A percentile compares a stretch with the other conserved stretches of the same genome.
phyloP scores from a whole-genome alignment of 2,888 invertebrate genomes.

The Brenthis ino region DNA sequence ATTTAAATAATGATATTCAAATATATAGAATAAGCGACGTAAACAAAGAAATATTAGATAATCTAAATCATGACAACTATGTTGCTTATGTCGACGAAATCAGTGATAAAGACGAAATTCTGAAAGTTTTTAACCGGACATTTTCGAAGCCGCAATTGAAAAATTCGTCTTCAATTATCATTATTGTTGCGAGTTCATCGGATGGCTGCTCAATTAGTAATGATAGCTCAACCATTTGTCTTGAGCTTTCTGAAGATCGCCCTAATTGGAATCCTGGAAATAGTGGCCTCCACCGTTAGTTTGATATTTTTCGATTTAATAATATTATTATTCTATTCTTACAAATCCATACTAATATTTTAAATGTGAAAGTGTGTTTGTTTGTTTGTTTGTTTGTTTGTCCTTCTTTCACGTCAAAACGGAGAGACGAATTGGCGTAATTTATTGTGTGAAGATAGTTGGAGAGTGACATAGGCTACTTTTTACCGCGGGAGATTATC shows the following conservation, averaged over 20 bases:
- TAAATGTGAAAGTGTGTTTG: no score
- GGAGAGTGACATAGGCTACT: no score
- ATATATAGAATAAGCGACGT: conserved; percentile 11
- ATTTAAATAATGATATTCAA: conserved; percentile 6
- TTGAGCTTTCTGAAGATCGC: conserved; percentile 47
- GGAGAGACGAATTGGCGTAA: no score
- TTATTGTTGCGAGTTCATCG: conserved; percentile 50
- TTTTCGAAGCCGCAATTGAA: conserved; percentile 12
- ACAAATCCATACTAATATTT: no score
- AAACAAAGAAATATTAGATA: conserved; percentile 1
- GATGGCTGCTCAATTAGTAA: conserved; percentile 43
- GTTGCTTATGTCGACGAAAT: not conserved
- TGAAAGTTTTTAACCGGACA: not conserved
- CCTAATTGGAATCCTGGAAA: conserved; percentile 38
- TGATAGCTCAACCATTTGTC: conserved; percentile 48
- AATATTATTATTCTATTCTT: not conserved
- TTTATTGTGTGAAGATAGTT: no score
- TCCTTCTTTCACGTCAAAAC: no score
- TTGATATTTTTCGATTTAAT: not conserved
- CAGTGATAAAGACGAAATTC: not conserved
- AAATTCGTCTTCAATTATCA: conserved; percentile 50
- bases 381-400: no score
- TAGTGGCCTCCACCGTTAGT: conserved; percentile 41
- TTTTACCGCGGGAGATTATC: no score
- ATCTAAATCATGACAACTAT: not conserved